Evolutionary conservation across 2,113 vertebrate species (phyloP), one percentile per base, ranked within the genome.

Genomic region (Oenanthe oenanthe): DNA sequence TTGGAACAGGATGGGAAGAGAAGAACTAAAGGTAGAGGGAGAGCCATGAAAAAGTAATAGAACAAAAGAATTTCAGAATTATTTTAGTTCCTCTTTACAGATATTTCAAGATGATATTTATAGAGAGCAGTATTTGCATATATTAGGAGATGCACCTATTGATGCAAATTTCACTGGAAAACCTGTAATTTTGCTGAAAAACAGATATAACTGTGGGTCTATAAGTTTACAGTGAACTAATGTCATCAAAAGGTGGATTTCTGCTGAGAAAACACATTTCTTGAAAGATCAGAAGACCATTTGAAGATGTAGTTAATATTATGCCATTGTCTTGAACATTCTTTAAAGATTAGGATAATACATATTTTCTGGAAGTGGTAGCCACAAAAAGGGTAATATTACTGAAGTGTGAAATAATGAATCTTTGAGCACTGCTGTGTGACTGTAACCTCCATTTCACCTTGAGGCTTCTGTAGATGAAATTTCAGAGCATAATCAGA

Each of bases 401-500:
- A 61, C 18, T 58, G 31, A 47, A 72, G 51, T 9, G 9, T 48
- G n/a, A 71, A 86, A 42, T 18, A 68, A 38, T 43, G 11, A 36
- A 54, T 21, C 47, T 43, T n/a, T 36, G 21, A 56, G 10, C 17
- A n/a, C 34, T 76, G 54, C 17, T 51, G 28, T 80, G 34, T 70
- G 15, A 58, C 18, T n/a, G 10, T 12, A 82, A 83, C 63, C 50
- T 85, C 32, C 32, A 83, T 83, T 93, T 96, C 63, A 95, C 74
- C 74, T 89, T 91, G 74, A 80, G 53, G 12, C 38, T 89, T 42
- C 50, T 54, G 26, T 36, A 68, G 45, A 29, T 71, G 61, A 31
- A 53, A 26, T 80, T 81, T 82, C 53, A 87, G 66, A 70, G 47
- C 13, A 58, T 14, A 82, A 60, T 65, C n/a, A 60, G 12, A 73